Conservation (phyloP, 2,888 invertebrate genomes). For the Amiota mariae region DNA sequence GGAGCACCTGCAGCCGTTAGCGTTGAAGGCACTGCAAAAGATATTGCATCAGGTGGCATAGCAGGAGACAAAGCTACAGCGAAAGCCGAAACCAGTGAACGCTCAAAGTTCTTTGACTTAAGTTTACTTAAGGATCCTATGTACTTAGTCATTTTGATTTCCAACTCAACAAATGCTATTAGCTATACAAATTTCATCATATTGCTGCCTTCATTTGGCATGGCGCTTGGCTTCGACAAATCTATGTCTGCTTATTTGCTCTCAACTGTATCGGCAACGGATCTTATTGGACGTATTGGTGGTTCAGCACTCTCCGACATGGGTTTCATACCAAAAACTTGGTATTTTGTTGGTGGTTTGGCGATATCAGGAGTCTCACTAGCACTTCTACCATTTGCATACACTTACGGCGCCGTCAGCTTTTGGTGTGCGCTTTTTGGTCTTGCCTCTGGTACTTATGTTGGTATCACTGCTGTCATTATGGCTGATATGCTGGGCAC, state of each 20-base stretch:
- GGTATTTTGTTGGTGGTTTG: slow-evolving; percentile 87
- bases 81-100: slow-evolving; percentile 38
- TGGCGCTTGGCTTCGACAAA: slow-evolving; percentile 81
- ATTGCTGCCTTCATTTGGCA: slow-evolving; percentile 84
- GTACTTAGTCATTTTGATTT: slow-evolving; percentile 86
- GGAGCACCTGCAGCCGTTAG: slow-evolving; percentile 59
- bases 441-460: slow-evolving; percentile 87
- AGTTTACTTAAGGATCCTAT: slow-evolving; percentile 84
- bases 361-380: slow-evolving; percentile 85
- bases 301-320: slow-evolving; percentile 89
- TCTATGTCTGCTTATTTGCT: slow-evolving; percentile 82
- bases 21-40: slow-evolving; percentile 56
- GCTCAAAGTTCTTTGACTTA: slow-evolving; percentile 82
- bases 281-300: slow-evolving; percentile 87
- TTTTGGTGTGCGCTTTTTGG: slow-evolving; percentile 85
- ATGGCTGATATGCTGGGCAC: slow-evolving; percentile 91
- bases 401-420: slow-evolving; percentile 79
- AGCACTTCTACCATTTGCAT: slow-evolving; percentile 81
- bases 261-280: slow-evolving; percentile 86
- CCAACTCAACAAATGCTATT: slow-evolving; percentile 89
- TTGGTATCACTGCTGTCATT: slow-evolving; percentile 89
- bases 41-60: slow-evolving; percentile 40
- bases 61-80: slow-evolving; percentile 4
- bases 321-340: slow-evolving; percentile 83
- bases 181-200: slow-evolving; percentile 91